phyloP scores from a whole-genome alignment of 2,797 vertebrate species.

The Anguilla anguilla region DNA sequence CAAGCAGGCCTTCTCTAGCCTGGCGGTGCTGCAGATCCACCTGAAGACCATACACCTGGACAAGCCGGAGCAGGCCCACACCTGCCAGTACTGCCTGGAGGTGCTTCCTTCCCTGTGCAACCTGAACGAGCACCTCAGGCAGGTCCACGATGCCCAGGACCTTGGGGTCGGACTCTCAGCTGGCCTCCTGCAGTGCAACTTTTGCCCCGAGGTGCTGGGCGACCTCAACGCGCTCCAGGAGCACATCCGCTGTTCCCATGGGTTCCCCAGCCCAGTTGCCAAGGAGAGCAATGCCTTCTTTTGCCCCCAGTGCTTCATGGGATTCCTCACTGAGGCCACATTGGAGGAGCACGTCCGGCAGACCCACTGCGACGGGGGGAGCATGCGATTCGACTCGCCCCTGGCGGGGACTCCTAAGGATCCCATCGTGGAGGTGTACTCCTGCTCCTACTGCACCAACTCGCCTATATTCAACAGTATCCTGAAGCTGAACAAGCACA shows the following conservation, averaged over 20 bases:
- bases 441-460: slow-evolving; percentile 98
- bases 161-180: slow-evolving; percentile 83
- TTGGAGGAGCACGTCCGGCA: slow-evolving; percentile 97
- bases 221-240: slow-evolving; percentile 97
- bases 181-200: slow-evolving; percentile 96
- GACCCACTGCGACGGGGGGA: slow-evolving; percentile 93
- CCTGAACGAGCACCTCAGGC: slow-evolving; percentile 95
- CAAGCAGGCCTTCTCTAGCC: slow-evolving; percentile 95
- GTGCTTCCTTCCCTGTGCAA: slow-evolving; percentile 95
- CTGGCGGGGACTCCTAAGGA: slow-evolving; percentile 92
- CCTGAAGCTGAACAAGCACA: slow-evolving; percentile 96
- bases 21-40: slow-evolving; percentile 95
- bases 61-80: slow-evolving; percentile 96
- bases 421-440: slow-evolving; percentile 96
- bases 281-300: slow-evolving; percentile 99
- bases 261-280: slow-evolving; percentile 90
- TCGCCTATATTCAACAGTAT: slow-evolving; percentile 98
- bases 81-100: slow-evolving; percentile 97
- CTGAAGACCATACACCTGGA: slow-evolving; percentile 97
- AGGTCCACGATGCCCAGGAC: slow-evolving; percentile 92
- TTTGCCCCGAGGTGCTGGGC: slow-evolving; percentile 91
- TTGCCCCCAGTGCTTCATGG: slow-evolving; percentile 99
- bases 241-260: slow-evolving; percentile 95
- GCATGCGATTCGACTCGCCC: slow-evolving; percentile 93
- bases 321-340: slow-evolving; percentile 95